Conservation (phyloP, 1,140 invertebrate species). For the Thaumatotibia leucotreta region DNA sequence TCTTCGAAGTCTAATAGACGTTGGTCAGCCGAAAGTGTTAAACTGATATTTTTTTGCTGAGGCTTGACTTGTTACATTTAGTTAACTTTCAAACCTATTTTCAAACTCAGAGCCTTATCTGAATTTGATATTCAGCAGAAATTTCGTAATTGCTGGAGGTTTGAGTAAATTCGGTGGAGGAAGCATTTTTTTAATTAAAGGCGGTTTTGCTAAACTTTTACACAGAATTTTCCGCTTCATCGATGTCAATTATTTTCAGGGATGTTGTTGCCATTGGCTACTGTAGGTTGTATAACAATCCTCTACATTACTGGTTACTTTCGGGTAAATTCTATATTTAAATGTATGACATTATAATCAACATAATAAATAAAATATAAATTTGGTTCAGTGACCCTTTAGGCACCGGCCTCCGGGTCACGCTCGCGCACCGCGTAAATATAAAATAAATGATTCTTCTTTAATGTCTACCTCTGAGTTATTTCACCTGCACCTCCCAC, state of each 20-base stretch:
- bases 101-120: not conserved
- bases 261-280: not conserved
- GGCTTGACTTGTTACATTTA: not conserved
- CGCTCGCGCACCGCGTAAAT: too few relatives aligned
- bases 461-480: too few relatives aligned
- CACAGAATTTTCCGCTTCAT: not conserved
- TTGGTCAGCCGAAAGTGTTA: not conserved
- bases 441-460: too few relatives aligned
- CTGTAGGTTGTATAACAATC: too few relatives aligned
- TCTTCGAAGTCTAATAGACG: too few relatives aligned
- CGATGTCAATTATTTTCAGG: not conserved
- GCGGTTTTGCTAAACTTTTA: not conserved
- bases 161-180: not conserved
- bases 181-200: not conserved
- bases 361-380: too few relatives aligned
- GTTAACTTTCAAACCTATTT: not conserved
- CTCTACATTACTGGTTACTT: too few relatives aligned
- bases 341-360: too few relatives aligned
- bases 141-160: not conserved
- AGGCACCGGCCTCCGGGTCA: too few relatives aligned
- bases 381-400: too few relatives aligned
- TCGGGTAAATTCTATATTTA: too few relatives aligned
- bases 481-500: too few relatives aligned
- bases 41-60: not conserved
- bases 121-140: not conserved